Conservation (phyloP, 2,113 vertebrate species). For the Peromyscus polionotus region DNA sequence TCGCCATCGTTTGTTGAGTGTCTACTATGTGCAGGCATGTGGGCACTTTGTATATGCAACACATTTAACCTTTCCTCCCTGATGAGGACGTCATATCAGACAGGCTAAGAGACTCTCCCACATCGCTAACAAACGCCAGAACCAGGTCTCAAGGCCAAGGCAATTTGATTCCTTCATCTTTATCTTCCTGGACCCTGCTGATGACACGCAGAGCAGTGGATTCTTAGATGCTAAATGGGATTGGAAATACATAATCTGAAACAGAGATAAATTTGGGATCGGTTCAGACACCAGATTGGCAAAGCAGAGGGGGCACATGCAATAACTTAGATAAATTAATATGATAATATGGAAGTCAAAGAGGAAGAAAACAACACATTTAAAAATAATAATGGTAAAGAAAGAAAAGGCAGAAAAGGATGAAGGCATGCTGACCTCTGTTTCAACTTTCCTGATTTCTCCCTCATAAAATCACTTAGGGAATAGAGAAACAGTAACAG, state of each 20-base stretch:
- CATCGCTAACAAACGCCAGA: background rate
- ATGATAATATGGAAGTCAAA: background rate
- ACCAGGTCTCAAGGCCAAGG: background rate
- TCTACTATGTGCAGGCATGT: background rate
- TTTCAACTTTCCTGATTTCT: conserved; percentile 77
- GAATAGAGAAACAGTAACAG: conserved; percentile 67
- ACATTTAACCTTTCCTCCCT: conserved; percentile 18
- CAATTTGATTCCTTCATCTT: background rate
- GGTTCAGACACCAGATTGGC: background rate
- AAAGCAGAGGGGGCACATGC: background rate
- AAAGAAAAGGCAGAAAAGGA: background rate
- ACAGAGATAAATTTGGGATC: background rate
- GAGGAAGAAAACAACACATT: conserved; percentile 2
- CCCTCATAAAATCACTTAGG: conserved; percentile 74
- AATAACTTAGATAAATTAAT: background rate
- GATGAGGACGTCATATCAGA: background rate
- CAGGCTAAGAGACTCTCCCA: background rate
- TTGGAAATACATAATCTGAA: background rate
- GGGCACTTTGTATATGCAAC: background rate
- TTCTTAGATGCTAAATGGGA: background rate
- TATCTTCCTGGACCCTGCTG: background rate
- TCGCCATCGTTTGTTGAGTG: background rate
- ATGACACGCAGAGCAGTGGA: background rate
- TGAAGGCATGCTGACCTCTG: conserved; percentile 52
- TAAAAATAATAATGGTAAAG: background rate